Evolutionary conservation across 1,140 invertebrate species (phyloP).

Genomic region (Magallana ariakensis): DNA sequence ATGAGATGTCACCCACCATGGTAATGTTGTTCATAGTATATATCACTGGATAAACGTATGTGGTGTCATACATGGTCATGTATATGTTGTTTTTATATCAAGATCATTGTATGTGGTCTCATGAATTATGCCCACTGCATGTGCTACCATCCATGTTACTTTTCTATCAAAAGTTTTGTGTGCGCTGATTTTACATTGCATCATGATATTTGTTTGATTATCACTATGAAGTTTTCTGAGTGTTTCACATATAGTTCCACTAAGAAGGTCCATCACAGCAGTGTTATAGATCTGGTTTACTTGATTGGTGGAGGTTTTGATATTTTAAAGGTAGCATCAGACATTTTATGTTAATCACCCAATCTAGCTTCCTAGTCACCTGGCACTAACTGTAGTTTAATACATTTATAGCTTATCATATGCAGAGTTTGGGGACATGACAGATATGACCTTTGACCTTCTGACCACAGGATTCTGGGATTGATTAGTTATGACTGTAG

Average conservation of each 20-base stretch:
- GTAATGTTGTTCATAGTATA: no score
- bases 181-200: no score
- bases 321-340: slow-evolving; percentile 4
- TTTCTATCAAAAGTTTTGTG: no score
- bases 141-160: no score
- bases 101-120: no score
- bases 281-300: neutral
- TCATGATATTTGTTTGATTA: no score
- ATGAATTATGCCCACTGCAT: no score
- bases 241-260: neutral
- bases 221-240: no score
- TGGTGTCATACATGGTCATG: neutral
- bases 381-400: neutral
- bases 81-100: no score
- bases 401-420: neutral
- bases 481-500: slow-evolving; percentile 21
- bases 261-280: slow-evolving; percentile 5
- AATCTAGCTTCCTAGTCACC: neutral
- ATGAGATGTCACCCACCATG: no score
- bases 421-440: neutral
- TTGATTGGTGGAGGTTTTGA: neutral
- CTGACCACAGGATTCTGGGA: neutral
- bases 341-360: neutral
- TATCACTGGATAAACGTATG: neutral
- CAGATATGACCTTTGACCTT: slow-evolving; percentile 14